Percentiles rank a stretch among this genome's conserved stretches.
Evolutionary conservation across 2,888 invertebrate genomes (phyloP).

Genomic region (Ornithoptera alexandrae): DNA sequence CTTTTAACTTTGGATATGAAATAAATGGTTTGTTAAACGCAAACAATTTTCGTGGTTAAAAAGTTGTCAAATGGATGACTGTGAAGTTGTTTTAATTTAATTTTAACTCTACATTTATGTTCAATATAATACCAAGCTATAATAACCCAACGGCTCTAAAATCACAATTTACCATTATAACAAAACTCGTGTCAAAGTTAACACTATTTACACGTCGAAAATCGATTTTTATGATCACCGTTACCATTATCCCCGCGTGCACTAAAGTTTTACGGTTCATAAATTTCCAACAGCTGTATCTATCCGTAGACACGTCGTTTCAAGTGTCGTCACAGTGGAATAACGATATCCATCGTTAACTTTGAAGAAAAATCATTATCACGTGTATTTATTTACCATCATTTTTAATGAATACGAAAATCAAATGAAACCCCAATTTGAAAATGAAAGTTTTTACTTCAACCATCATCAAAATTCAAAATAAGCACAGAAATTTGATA

Average conservation of each 20-base stretch:
- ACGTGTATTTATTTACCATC: not conserved
- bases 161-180: slow-evolving; percentile 20
- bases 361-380: slow-evolving; percentile 1
- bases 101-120: not conserved
- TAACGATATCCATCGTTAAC: not conserved
- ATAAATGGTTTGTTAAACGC: too few species aligned
- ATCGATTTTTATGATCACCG: slow-evolving; percentile 28
- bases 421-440: not conserved
- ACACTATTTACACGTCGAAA: slow-evolving; percentile 22
- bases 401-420: slow-evolving; percentile 5
- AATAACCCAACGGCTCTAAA: slow-evolving; percentile 2
- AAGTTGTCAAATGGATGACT: too few species aligned
- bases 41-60: too few species aligned
- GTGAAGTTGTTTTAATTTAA: too few species aligned
- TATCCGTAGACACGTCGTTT: slow-evolving; percentile 4
- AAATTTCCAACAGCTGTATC: slow-evolving; percentile 25
- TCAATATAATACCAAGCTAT: not conserved
- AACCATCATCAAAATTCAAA: slow-evolving; percentile 15
- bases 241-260: slow-evolving; percentile 26
- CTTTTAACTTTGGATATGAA: too few species aligned
- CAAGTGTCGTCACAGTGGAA: slow-evolving; percentile 14
- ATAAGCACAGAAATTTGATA: slow-evolving; percentile 22
- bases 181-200: slow-evolving; percentile 24
- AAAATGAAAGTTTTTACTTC: not conserved
- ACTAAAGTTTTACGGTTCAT: slow-evolving; percentile 28